Conservation (phyloP, 2,113 vertebrate species). For the Gobiocypris rarus region DNA sequence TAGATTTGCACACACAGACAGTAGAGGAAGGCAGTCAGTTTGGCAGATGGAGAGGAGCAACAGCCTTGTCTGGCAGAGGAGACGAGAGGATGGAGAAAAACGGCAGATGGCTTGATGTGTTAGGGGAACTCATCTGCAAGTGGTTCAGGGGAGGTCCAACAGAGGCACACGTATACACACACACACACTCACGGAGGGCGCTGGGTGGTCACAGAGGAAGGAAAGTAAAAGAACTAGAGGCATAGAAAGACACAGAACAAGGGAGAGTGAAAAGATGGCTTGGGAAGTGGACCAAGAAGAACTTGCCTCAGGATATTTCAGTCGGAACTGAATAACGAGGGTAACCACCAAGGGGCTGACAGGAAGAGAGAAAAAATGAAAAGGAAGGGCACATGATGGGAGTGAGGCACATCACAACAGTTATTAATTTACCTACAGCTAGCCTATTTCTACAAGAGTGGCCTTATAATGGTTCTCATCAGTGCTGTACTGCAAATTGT, state of each 20-base stretch:
- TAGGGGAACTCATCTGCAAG: slow-evolving; percentile 50
- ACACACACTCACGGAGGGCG: background rate
- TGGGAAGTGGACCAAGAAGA: slow-evolving; percentile 25
- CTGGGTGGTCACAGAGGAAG: background rate
- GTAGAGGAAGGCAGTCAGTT: slow-evolving; percentile 39
- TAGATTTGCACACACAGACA: slow-evolving; percentile 5
- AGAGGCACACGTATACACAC: background rate
- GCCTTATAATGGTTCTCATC: background rate
- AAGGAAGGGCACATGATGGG: background rate
- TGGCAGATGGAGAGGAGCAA: slow-evolving; percentile 26
- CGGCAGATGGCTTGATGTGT: slow-evolving; percentile 54
- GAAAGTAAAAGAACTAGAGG: slow-evolving; percentile 3
- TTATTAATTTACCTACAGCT: background rate
- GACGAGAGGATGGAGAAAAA: slow-evolving; percentile 26
- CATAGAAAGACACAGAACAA: background rate
- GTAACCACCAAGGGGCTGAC: slow-evolving; percentile 16
- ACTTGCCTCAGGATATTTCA: slow-evolving; percentile 23
- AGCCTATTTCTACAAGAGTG: background rate
- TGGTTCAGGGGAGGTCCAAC: slow-evolving; percentile 42
- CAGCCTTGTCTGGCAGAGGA: slow-evolving; percentile 41
- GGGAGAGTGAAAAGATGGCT: background rate
- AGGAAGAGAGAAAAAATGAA: background rate
- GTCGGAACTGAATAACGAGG: background rate
- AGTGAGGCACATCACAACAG: background rate
- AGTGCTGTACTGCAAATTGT: background rate